Percentiles rank a stretch among this genome's conserved stretches.
Conservation (phyloP, 2,113 vertebrate genomes). For the Penelope pileata region DNA sequence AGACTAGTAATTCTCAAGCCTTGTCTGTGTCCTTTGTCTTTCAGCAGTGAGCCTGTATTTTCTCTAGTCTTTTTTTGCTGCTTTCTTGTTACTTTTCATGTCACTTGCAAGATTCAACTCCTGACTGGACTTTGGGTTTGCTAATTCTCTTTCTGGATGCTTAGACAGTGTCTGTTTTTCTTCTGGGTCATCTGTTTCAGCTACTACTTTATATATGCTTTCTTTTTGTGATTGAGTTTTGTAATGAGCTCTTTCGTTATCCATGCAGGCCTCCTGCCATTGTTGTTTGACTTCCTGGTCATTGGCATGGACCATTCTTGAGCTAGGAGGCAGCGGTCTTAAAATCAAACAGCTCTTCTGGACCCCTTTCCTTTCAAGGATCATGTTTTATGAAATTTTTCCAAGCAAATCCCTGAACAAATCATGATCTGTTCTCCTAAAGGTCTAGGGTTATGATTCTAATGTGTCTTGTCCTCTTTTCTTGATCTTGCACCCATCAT, state of each 20-base stretch:
- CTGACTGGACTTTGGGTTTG: not conserved
- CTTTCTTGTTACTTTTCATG: not conserved
- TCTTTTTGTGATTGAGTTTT: not conserved
- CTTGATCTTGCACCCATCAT: not conserved
- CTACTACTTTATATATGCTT: not conserved
- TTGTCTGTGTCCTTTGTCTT: not conserved
- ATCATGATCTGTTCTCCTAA: not conserved
- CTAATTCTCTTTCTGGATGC: not conserved
- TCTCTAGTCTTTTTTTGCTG: not conserved
- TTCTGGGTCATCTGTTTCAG: not conserved
- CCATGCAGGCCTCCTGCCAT: not conserved
- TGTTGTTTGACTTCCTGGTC: not conserved
- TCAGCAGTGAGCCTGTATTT: not conserved
- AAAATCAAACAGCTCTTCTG: not conserved
- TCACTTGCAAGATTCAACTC: not conserved
- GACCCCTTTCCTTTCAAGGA: not conserved
- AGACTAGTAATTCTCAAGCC: not conserved
- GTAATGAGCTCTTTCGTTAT: not conserved
- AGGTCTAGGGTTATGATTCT: not conserved
- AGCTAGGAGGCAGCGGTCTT: not conserved
- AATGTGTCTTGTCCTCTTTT: not conserved
- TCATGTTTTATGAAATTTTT: not conserved
- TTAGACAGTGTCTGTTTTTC: not conserved
- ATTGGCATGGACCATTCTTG: not conserved
- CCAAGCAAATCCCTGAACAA: not conserved